phyloP scores from a whole-genome alignment of 2,888 invertebrate genomes.

The Onthophagus sagittarius region DNA sequence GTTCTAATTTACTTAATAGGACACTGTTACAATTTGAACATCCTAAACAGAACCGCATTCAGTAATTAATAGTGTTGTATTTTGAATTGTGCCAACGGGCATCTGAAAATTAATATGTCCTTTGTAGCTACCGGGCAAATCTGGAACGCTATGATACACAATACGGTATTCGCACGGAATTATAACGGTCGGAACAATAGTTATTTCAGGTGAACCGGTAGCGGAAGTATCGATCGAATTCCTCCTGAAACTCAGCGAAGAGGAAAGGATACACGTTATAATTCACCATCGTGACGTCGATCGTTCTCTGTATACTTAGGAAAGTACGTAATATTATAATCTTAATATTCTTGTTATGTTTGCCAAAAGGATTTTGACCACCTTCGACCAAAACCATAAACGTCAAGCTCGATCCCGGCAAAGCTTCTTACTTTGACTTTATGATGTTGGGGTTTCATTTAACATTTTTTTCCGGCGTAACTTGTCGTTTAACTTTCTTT shows the following conservation, averaged over 20 bases:
- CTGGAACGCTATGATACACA: background rate
- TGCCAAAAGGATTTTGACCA: slow-evolving; percentile 7
- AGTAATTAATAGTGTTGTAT: background rate
- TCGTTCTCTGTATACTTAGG: background rate
- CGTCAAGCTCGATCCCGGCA: background rate
- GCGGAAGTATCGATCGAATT: background rate
- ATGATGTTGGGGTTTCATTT: background rate
- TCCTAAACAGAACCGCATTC: background rate
- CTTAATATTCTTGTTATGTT: slow-evolving; percentile 3
- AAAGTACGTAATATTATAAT: slow-evolving; percentile 2
- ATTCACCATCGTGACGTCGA: background rate
- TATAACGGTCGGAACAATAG: background rate
- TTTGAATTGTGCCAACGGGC: background rate
- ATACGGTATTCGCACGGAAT: background rate
- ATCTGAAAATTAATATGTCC: background rate
- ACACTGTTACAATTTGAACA: background rate
- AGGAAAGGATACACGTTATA: background rate
- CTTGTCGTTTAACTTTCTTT: background rate
- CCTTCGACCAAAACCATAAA: slow-evolving; percentile 8
- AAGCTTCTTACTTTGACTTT: background rate
- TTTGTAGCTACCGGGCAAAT: background rate
- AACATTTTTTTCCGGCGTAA: too few relatives aligned
- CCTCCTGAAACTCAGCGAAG: background rate
- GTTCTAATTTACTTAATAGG: too few relatives aligned
- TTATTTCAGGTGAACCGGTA: background rate